Conservation (phyloP, 1,140 invertebrate genomes). For the Camponotus vicinus region DNA sequence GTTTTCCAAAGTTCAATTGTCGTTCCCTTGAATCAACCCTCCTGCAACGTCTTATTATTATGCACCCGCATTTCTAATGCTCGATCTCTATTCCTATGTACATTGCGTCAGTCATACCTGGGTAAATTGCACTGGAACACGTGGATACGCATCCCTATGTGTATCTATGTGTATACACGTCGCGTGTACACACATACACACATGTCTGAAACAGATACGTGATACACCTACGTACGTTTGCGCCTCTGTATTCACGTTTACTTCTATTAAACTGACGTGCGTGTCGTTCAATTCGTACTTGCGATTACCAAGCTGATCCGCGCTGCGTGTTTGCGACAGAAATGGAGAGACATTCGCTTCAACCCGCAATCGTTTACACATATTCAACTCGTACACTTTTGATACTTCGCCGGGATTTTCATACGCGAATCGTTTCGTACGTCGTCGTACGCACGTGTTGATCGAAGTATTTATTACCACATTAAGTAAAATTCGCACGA, state of each 20-base stretch:
- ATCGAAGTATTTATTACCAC: neutral
- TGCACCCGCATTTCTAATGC: slow-evolving; percentile 44
- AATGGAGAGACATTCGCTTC: slow-evolving; percentile 54
- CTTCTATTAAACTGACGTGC: slow-evolving; percentile 59
- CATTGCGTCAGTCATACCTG: slow-evolving; percentile 33
- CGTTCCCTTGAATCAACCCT: neutral
- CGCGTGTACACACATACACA: neutral
- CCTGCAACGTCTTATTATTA: slow-evolving; percentile 15
- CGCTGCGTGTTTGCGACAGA: slow-evolving; percentile 55
- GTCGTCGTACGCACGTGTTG: neutral
- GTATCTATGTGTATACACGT: too few relatives aligned
- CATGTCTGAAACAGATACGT: neutral
- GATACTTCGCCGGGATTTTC: slow-evolving; percentile 26
- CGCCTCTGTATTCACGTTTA: neutral
- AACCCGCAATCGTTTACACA: slow-evolving; percentile 54
- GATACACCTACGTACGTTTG: neutral
- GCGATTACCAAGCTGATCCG: slow-evolving; percentile 60
- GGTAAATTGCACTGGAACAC: slow-evolving; percentile 42
- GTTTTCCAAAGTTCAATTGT: neutral
- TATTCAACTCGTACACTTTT: slow-evolving; percentile 10
- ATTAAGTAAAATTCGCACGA: neutral
- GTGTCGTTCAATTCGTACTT: slow-evolving; percentile 63
- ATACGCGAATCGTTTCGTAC: slow-evolving; percentile 7
- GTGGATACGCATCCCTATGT: neutral
- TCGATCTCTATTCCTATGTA: slow-evolving; percentile 1